These are phyloP conservation scores for Mandrillus leucophaeus DNA, from an alignment of 2,113 vertebrate genomes.

Conservation along the genomic window DNA sequence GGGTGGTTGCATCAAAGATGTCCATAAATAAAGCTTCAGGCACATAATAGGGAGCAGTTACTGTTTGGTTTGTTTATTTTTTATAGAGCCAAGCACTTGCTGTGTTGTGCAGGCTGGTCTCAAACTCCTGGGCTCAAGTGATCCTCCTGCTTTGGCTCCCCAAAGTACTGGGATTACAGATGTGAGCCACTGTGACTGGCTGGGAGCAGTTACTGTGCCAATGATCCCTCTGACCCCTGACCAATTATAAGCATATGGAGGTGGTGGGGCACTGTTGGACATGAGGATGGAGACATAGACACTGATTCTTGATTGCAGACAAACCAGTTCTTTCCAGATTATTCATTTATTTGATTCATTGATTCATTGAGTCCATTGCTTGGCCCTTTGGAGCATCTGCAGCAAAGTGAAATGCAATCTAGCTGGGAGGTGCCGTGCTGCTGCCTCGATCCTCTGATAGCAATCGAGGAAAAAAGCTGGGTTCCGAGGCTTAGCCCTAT, in stretches of 20 bases:
- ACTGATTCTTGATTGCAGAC: background rate
- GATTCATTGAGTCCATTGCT: background rate
- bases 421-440: background rate
- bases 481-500: background rate
- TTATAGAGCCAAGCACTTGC: too few relatives aligned
- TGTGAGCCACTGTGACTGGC: too few relatives aligned
- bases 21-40: background rate
- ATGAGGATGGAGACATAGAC: background rate
- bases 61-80: background rate
- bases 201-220: background rate
- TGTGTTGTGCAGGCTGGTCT: too few relatives aligned
- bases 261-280: too few relatives aligned
- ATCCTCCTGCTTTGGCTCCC: too few relatives aligned
- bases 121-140: too few relatives aligned
- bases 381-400: background rate
- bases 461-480: background rate
- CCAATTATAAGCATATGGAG: background rate
- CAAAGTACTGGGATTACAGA: too few relatives aligned
- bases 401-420: background rate
- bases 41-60: background rate
- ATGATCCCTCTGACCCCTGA: background rate
- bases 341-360: background rate
- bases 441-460: background rate
- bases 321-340: background rate
- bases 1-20: background rate